These are phyloP conservation scores for Amazona vittata DNA, from an alignment of 2,113 vertebrate genomes.

Conservation along the genomic window DNA sequence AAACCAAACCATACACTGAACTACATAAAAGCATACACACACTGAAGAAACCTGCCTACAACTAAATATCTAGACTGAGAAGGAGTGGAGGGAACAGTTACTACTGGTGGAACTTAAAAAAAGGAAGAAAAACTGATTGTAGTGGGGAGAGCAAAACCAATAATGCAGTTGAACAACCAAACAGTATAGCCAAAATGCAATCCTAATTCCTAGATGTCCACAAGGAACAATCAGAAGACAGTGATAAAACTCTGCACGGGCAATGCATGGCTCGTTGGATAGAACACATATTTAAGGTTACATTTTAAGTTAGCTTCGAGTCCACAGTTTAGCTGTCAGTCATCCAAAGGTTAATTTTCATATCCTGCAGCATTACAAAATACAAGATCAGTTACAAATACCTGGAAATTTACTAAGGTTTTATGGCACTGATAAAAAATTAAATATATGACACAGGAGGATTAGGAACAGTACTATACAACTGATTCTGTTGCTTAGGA, in stretches of 20 bases:
- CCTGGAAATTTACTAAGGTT: accelerated
- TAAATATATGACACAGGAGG: neutral
- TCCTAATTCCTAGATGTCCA: neutral
- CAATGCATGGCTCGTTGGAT: neutral
- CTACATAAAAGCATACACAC: neutral
- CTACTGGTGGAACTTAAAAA: neutral
- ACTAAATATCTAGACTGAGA: neutral
- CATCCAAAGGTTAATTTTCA: neutral
- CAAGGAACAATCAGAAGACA: neutral
- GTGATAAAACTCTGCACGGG: neutral
- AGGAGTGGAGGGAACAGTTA: neutral
- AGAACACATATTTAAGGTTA: neutral
- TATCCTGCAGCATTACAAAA: neutral
- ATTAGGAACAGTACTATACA: neutral
- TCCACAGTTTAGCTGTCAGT: neutral
- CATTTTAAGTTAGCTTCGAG: neutral
- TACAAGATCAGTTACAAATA: neutral
- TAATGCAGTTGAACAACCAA: neutral
- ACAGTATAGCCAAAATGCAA: neutral
- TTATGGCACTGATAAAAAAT: neutral
- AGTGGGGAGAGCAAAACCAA: neutral
- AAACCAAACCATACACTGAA: neutral
- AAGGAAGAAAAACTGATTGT: accelerated
- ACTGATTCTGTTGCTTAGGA: neutral
- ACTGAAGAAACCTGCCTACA: neutral